Base-by-base conservation (phyloP, 2,888 invertebrate species). In the Stenchaetothrips biformis region DNA sequence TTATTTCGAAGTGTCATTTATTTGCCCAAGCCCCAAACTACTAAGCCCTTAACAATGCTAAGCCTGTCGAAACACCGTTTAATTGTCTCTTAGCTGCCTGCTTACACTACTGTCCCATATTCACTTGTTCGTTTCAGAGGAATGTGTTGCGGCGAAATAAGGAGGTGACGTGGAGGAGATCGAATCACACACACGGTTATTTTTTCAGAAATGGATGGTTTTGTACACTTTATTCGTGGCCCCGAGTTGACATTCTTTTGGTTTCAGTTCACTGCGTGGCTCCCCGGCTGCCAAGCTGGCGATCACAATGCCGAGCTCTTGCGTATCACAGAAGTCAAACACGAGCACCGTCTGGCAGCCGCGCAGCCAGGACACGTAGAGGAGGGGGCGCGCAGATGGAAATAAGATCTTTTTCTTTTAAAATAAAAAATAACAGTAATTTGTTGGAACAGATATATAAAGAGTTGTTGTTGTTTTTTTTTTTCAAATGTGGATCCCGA, bases 381-480 rank as follows among this genome's bases (percentile, higher is more conserved):
- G 67, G 67, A 25, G 25, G 25, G 67, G 67, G 67, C 67, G 11
- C 67, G 25, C 9, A 74, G 67, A 74, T 74, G 67, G 59, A 74
- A 74, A 74, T 21, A 74, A 74, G 18, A 59, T 59, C 59, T 59
- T 59, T 59, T 59, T 18, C 16, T 59, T 74, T 74, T 74, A 9
- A 74, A 74, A 74, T 74, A 74, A 74, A 74, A 74, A 74, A 74
- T 74, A 74, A 74, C 67, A 67, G 6, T 21, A 74, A 74, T 74
- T 74, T 25, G 67, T 25, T 74, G 67, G 67, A 74, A 74, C 21
- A 74, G 2, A 74, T 74, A 74, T 74, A 74, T 25, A 74, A 21
- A 59, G 59, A 18, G 13, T 59, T 13, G 9, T 59, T 59, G 13
- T 74, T 74, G 6, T 74, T 74, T 67, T 67, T 74, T 74, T 67